These are phyloP conservation scores for Lytechinus variegatus DNA, from an alignment of 35 echinoderm and acorn worm species.

Conservation along the genomic window DNA sequence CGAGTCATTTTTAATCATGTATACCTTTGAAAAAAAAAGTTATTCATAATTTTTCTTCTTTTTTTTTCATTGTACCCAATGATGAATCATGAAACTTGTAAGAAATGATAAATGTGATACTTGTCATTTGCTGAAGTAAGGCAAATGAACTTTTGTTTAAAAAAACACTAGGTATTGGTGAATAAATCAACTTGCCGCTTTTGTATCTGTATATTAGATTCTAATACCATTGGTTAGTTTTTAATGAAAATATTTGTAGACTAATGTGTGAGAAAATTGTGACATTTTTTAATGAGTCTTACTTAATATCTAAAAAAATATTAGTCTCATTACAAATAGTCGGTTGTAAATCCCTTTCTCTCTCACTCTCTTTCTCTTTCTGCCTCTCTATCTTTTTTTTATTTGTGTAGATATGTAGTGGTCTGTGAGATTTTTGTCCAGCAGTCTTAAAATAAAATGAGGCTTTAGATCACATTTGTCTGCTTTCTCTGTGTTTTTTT, in stretches of 20 bases:
- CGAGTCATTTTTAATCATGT: no score
- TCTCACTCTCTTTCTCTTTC: background rate
- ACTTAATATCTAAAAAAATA: background rate
- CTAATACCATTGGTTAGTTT: background rate
- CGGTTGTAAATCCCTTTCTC: background rate
- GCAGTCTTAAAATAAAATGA: slow-evolving; percentile 41
- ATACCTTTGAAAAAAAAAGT: no score
- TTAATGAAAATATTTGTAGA: slow-evolving; percentile 14
- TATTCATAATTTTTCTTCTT: no score
- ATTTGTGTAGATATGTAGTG: slow-evolving; percentile 34
- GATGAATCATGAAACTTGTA: background rate
- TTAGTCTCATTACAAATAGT: background rate
- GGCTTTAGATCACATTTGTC: slow-evolving; percentile 32
- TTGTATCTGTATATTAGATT: background rate
- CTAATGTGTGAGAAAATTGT: background rate
- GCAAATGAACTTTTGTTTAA: background rate
- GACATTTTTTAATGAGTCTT: background rate
- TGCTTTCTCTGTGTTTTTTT: background rate
- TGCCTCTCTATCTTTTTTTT: background rate
- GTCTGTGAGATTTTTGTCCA: slow-evolving; percentile 31
- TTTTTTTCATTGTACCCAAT: background rate
- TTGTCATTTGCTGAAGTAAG: background rate
- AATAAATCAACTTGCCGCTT: slow-evolving; percentile 34
- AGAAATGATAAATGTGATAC: background rate
- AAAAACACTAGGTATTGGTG: background rate